Conservation (phyloP, 1,140 invertebrate species). For the Zaprionus ornatus region DNA sequence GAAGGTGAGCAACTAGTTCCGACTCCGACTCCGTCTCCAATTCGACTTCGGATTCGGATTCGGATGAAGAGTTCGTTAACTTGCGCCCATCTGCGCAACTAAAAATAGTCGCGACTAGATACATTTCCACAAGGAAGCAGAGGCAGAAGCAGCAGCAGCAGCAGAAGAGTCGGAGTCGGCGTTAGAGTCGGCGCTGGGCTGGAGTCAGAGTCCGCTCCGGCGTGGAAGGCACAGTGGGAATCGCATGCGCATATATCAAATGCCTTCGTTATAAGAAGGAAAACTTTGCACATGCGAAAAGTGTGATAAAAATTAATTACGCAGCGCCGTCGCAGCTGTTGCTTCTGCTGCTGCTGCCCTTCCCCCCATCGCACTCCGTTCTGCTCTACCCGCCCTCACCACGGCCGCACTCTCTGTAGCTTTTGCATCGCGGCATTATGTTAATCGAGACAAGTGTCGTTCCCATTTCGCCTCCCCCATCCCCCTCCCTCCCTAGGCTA, state of each 20-base stretch:
- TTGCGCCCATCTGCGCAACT: constrained; percentile 30
- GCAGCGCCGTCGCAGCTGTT: constrained; percentile 51
- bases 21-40: not conserved
- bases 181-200: too few relatives aligned
- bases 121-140: not conserved
- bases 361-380: not conserved
- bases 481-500: not conserved
- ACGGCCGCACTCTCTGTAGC: constrained; percentile 21
- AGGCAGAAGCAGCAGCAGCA: not conserved
- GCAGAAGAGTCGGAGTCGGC: too few relatives aligned
- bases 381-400: not conserved
- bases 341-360: not conserved
- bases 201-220: too few relatives aligned
- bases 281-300: constrained; percentile 75
- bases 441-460: constrained; percentile 63
- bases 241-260: constrained; percentile 40
- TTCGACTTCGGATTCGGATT: not conserved
- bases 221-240: not conserved
- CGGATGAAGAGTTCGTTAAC: constrained; percentile 66
- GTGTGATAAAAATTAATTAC: constrained; percentile 83
- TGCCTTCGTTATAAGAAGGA: constrained; percentile 22
- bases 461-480: constrained; percentile 15
- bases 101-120: constrained; percentile 29
- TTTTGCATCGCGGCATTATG: constrained; percentile 60
- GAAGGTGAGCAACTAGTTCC: constrained; percentile 50